Conservation (phyloP, 2,888 invertebrate species). For the Zaprionus obscuricornis region DNA sequence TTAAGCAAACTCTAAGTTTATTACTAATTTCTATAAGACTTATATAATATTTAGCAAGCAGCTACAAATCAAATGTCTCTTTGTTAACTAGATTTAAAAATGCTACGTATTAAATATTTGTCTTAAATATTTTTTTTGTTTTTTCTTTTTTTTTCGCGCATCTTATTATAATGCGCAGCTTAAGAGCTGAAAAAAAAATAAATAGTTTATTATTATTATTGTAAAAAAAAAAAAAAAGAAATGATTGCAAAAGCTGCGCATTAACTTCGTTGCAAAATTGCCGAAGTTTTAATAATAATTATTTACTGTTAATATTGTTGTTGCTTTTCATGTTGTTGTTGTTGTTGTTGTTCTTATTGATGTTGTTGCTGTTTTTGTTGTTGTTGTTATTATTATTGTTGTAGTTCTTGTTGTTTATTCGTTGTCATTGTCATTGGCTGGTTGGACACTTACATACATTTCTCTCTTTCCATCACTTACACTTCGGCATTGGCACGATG, state of each 20-base stretch:
- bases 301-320: too few relatives aligned
- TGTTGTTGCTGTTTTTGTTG: too few relatives aligned
- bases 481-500: conserved; percentile 26
- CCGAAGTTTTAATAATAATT: too few relatives aligned
- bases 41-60: too few relatives aligned
- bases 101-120: conserved; percentile 19
- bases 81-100: conserved; percentile 19
- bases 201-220: too few relatives aligned
- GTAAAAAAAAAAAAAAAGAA: background rate
- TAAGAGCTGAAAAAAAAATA: background rate
- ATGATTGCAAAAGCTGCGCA: conserved; percentile 42
- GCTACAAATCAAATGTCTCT: conserved; percentile 51
- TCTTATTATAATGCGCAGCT: conserved; percentile 5
- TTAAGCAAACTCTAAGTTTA: too few relatives aligned
- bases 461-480: too few relatives aligned
- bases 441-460: conserved; percentile 29
- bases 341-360: conserved; percentile 13
- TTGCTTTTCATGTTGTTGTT: conserved; percentile 8
- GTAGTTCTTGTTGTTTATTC: too few relatives aligned
- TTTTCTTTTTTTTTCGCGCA: too few relatives aligned
- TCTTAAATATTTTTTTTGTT: conserved; percentile 29
- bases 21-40: too few relatives aligned
- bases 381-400: conserved; percentile 6
- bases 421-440: too few relatives aligned
- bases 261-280: conserved; percentile 33